phyloP scores from a whole-genome alignment of 2,888 invertebrate species.

The Amiota mariae region DNA sequence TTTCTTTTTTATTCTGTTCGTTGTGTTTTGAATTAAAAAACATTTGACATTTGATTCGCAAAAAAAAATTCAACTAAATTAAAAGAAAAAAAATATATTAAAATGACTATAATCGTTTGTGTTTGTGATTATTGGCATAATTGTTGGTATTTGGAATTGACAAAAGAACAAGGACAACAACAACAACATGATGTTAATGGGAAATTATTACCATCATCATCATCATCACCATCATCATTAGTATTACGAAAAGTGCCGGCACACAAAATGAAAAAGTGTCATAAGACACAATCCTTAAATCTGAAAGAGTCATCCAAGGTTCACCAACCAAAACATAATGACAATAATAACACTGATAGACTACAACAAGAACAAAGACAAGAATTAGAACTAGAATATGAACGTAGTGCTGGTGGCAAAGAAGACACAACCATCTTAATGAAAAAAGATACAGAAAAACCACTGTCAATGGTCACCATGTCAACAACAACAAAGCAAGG shows the following conservation, averaged over 20 bases:
- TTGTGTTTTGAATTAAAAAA: no score
- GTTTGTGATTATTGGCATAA: constrained; percentile 63
- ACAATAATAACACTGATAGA: no score
- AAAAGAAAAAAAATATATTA: no score
- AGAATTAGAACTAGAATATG: background rate
- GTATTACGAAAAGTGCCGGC: background rate
- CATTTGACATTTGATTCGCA: no score
- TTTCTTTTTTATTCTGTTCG: no score
- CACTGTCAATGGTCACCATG: constrained; percentile 29
- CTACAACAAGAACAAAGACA: background rate
- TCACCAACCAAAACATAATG: no score
- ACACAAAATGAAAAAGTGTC: background rate
- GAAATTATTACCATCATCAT: background rate
- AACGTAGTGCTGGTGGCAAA: constrained; percentile 3
- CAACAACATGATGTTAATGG: no score
- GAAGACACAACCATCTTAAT: background rate
- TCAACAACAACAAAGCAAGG: background rate
- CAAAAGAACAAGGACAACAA: no score
- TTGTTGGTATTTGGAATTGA: constrained; percentile 51
- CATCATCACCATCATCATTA: background rate
- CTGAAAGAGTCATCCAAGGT: no score
- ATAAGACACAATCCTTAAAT: background rate
- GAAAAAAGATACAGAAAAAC: constrained; percentile 6
- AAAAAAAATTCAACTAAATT: no score
- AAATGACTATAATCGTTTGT: constrained; percentile 62